Percentiles rank a stretch among this genome's conserved stretches.
Evolutionary conservation across 2,113 vertebrate genomes (phyloP).

Genomic region (Brachypodius melanocephalos): DNA sequence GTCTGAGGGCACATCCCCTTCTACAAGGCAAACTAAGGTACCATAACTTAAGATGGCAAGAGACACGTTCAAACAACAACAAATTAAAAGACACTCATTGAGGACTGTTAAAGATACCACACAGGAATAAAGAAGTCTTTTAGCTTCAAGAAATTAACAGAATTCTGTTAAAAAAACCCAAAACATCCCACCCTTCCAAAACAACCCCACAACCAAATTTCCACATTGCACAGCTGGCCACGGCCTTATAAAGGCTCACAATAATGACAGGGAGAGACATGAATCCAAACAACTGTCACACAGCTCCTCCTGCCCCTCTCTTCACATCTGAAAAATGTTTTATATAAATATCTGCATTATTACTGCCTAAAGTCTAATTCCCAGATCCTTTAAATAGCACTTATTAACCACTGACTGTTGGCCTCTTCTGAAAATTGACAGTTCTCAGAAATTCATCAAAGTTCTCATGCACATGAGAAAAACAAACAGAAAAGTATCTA

Average conservation of each 20-base stretch:
- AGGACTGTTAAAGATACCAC: not conserved
- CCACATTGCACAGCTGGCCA: not conserved
- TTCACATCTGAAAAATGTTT: not conserved
- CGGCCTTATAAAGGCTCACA: constrained; percentile 26
- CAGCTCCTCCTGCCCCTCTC: not conserved
- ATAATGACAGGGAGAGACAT: not conserved
- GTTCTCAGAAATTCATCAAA: not conserved
- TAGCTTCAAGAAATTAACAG: not conserved
- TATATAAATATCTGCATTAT: not conserved
- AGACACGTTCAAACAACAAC: not conserved
- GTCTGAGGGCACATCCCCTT: not conserved
- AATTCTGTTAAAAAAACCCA: not conserved
- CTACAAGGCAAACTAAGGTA: not conserved
- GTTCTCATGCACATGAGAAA: not conserved
- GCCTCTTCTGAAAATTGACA: not conserved
- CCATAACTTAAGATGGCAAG: not conserved
- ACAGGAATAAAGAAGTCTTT: not conserved
- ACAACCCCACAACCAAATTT: not conserved
- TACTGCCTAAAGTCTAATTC: not conserved
- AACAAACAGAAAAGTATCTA: not conserved
- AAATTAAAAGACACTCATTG: not conserved
- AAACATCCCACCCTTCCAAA: not conserved
- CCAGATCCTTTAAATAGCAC: not conserved
- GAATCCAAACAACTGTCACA: not conserved
- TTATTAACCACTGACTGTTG: not conserved